A percentile compares a stretch with the other conserved stretches of the same genome.
These are phyloP conservation scores for Limonius californicus DNA, from an alignment of 1,140 invertebrate genomes.

Conservation along the genomic window DNA sequence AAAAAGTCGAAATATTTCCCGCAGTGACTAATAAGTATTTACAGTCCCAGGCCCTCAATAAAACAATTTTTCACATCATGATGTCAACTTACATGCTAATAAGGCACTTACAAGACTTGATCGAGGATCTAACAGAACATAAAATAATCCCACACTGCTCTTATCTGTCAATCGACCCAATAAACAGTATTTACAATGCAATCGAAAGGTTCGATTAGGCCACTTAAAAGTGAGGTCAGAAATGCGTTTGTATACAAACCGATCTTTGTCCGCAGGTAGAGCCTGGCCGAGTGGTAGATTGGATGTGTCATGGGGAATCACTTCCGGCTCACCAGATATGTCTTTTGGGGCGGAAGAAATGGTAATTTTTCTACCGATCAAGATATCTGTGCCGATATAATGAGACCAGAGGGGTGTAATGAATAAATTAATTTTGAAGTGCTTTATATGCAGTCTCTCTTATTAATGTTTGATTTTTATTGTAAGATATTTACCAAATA, in stretches of 20 bases:
- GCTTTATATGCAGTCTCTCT: slow-evolving; percentile 8
- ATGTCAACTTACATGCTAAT: neutral
- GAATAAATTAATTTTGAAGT: slow-evolving; percentile 19
- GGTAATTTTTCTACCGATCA: slow-evolving; percentile 4
- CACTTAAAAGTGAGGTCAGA: slow-evolving; percentile 15
- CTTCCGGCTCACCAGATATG: slow-evolving; percentile 20
- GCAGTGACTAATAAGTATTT: too few species aligned
- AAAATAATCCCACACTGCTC: neutral
- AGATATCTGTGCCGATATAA: slow-evolving; percentile 15
- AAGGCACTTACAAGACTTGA: neutral
- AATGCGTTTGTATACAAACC: neutral
- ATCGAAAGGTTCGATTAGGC: slow-evolving; percentile 9
- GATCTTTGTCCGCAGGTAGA: slow-evolving; percentile 17
- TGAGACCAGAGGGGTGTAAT: slow-evolving; percentile 17
- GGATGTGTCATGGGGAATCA: slow-evolving; percentile 22
- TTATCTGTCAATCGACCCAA: slow-evolving; percentile 6
- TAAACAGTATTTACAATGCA: slow-evolving; percentile 4
- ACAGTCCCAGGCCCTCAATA: too few species aligned
- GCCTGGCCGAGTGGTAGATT: slow-evolving; percentile 11
- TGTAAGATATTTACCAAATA: too few species aligned
- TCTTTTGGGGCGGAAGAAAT: slow-evolving; percentile 14
- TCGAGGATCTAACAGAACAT: neutral
- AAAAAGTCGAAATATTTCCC: too few species aligned
- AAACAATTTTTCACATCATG: neutral
- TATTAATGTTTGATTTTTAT: neutral